Percentiles rank a stretch among this genome's conserved stretches.
phyloP scores from a whole-genome alignment of 2,113 vertebrate species.

The Heterochromis multidens region DNA sequence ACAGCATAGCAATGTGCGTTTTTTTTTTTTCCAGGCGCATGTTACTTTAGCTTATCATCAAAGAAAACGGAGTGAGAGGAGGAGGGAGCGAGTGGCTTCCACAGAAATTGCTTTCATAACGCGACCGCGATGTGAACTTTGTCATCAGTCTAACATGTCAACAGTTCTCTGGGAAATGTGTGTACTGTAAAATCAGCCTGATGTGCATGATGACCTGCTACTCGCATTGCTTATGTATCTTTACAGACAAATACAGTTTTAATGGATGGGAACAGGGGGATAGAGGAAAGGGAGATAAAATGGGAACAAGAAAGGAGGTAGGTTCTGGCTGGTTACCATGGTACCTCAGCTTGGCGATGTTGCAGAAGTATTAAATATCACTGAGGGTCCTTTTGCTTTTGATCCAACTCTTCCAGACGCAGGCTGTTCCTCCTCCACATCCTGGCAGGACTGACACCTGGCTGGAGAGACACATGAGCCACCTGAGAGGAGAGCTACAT shows the following conservation, averaged over 20 bases:
- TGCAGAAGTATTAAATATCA: constrained; percentile 47
- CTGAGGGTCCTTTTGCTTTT: constrained; percentile 50
- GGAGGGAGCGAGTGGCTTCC: background rate
- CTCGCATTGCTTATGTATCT: background rate
- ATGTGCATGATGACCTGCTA: background rate
- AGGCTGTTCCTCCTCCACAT: constrained; percentile 43
- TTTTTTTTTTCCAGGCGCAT: background rate
- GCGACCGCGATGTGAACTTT: constrained; percentile 59
- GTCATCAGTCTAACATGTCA: background rate
- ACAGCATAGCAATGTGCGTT: background rate
- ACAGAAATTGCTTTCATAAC: constrained; percentile 41
- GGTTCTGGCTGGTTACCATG: constrained; percentile 54
- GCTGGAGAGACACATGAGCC: constrained; percentile 2
- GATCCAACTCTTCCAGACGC: constrained; percentile 33
- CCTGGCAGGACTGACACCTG: constrained; percentile 26
- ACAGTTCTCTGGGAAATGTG: background rate
- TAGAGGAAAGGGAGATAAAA: background rate
- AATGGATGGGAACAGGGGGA: background rate
- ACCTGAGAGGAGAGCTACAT: constrained; percentile 1
- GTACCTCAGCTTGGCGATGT: constrained; percentile 32
- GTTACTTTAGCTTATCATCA: constrained; percentile 42
- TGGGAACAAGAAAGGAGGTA: background rate
- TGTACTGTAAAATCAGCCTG: background rate
- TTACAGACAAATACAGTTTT: background rate
- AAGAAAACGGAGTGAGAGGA: constrained; percentile 5